These are phyloP conservation scores for Sepioteuthis lessoniana DNA, from an alignment of 2,888 invertebrate species.

Conservation along the genomic window DNA sequence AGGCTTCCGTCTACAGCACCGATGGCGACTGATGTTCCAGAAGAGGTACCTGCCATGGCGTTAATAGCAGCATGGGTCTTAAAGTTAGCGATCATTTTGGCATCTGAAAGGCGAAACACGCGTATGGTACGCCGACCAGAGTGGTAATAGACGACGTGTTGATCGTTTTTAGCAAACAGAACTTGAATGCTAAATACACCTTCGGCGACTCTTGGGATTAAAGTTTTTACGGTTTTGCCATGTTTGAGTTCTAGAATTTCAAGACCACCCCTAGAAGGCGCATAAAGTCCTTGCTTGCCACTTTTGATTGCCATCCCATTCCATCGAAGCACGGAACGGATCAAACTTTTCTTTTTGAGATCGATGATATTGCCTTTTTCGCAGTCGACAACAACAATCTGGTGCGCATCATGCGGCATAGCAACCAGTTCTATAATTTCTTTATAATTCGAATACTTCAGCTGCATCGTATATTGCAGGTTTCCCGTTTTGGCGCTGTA, in stretches of 20 bases:
- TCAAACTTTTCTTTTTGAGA: conserved; percentile 88
- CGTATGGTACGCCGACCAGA: conserved; percentile 94
- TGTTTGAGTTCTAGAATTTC: conserved; percentile 91
- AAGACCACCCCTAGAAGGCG: conserved; percentile 91
- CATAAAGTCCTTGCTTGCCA: conserved; percentile 89
- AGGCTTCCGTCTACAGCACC: conserved; percentile 95
- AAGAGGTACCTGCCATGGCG: conserved; percentile 69
- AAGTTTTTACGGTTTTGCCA: conserved; percentile 89
- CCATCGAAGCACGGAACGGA: conserved; percentile 93
- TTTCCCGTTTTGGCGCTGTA: conserved; percentile 88
- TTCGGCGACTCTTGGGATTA: conserved; percentile 91
- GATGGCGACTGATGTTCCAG: conserved; percentile 79
- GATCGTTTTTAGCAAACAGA: conserved; percentile 92
- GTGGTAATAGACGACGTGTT: conserved; percentile 97
- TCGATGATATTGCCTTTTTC: conserved; percentile 91
- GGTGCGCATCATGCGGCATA: conserved; percentile 77
- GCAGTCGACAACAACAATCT: conserved; percentile 90
- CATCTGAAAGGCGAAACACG: conserved; percentile 91
- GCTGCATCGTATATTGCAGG: conserved; percentile 72
- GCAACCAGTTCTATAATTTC: conserved; percentile 71
- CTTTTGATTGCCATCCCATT: conserved; percentile 82
- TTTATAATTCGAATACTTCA: conserved; percentile 72
- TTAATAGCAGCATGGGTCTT: conserved; percentile 73
- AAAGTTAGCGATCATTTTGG: conserved; percentile 91
- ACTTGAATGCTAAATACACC: conserved; percentile 94